phyloP scores from a whole-genome alignment of 2,797 vertebrate species.

The Hapalemur alaotrensis region DNA sequence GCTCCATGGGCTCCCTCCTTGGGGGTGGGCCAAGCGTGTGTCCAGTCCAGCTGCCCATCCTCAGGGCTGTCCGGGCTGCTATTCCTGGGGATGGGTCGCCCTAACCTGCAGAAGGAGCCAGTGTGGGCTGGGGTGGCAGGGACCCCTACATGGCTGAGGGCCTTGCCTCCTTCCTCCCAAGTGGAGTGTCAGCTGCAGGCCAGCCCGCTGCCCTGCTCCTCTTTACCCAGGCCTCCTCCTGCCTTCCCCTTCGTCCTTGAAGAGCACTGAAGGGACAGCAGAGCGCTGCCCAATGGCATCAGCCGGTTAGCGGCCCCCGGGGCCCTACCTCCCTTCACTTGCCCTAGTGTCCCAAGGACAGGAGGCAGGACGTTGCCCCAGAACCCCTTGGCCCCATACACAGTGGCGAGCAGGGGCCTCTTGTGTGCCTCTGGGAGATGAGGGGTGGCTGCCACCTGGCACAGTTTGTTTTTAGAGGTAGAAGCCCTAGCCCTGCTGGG shows the following conservation, averaged over 20 bases:
- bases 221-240: background rate
- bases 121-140: background rate
- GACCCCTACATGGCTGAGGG: background rate
- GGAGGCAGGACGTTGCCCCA: background rate
- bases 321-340: background rate
- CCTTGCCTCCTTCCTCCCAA: background rate
- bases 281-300: background rate
- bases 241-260: background rate
- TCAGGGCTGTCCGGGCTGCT: background rate
- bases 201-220: background rate
- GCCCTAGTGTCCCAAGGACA: background rate
- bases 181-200: background rate
- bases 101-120: background rate
- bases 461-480: background rate
- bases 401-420: background rate
- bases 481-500: background rate
- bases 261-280: background rate
- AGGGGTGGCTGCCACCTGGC: background rate
- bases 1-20: background rate
- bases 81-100: background rate
- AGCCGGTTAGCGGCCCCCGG: background rate
- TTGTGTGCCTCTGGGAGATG: background rate
- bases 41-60: background rate
- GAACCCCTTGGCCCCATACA: background rate
- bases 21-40: background rate